Percentiles rank a stretch among this genome's conserved stretches.
Evolutionary conservation across 2,888 invertebrate genomes (phyloP).

Genomic region (Drosophila mettleri): DNA sequence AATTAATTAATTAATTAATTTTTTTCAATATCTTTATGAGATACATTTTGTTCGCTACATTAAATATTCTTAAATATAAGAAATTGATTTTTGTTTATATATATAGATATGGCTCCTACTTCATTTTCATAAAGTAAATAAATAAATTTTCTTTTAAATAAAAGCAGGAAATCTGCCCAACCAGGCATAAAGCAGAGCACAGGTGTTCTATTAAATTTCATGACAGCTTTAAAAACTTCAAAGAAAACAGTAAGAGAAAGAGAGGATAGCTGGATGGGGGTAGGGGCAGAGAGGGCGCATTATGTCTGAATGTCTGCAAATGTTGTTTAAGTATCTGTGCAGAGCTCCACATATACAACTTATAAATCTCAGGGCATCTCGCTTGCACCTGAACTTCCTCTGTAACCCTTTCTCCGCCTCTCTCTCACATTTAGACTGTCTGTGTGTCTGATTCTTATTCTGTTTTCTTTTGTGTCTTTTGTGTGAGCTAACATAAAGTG

Average conservation of each 20-base stretch:
- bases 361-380: slow-evolving; percentile 14
- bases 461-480: slow-evolving; percentile 27
- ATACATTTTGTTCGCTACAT: too few relatives aligned
- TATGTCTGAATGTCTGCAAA: slow-evolving; percentile 27
- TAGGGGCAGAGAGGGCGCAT: not conserved
- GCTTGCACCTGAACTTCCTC: not conserved
- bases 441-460: slow-evolving; percentile 4
- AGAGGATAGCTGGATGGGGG: not conserved
- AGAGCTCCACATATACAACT: slow-evolving; percentile 29
- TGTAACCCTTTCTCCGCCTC: not conserved
- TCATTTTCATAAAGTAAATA: not conserved
- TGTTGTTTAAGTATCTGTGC: slow-evolving; percentile 38
- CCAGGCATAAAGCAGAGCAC: slow-evolving; percentile 16
- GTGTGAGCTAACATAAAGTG: slow-evolving; percentile 67
- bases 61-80: too few relatives aligned
- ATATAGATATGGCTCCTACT: too few relatives aligned
- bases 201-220: slow-evolving; percentile 70
- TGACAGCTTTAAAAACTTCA: slow-evolving; percentile 58
- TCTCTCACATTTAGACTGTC: too few relatives aligned
- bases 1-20: too few relatives aligned
- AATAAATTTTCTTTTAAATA: not conserved
- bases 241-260: slow-evolving; percentile 16
- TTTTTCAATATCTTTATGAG: too few relatives aligned
- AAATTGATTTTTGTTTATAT: too few relatives aligned
- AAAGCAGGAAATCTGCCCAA: slow-evolving; percentile 1